Conservation (phyloP, 2,113 vertebrate species). For the Platysteira castanea region DNA sequence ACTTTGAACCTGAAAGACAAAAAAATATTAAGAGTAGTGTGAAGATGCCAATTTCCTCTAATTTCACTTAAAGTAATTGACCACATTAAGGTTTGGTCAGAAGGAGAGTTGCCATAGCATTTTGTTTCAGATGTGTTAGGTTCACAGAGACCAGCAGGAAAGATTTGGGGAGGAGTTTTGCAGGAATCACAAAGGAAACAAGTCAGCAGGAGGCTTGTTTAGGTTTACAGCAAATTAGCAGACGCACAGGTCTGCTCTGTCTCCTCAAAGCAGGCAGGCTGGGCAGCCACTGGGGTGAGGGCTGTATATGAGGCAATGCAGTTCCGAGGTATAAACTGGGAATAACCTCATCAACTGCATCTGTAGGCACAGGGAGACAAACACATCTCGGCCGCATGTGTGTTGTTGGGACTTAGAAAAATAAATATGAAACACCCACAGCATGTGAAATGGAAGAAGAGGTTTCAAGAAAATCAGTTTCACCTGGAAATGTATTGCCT, state of each 20-base stretch:
- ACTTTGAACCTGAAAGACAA: not conserved
- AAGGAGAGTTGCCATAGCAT: not conserved
- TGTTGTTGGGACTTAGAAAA: not conserved
- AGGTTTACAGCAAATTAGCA: not conserved
- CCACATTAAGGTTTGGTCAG: not conserved
- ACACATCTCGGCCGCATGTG: fast-evolving
- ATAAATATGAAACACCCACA: not conserved
- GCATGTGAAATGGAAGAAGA: not conserved
- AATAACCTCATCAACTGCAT: not conserved
- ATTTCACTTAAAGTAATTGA: not conserved
- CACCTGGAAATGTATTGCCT: not conserved
- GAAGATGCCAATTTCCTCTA: not conserved
- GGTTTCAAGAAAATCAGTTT: not conserved
- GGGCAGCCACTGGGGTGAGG: not conserved
- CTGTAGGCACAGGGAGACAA: not conserved
- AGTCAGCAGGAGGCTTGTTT: not conserved
- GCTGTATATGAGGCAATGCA: not conserved
- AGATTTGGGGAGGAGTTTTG: not conserved
- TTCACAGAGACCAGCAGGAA: not conserved
- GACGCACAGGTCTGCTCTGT: not conserved
- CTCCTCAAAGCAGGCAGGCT: not conserved
- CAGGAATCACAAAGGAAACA: not conserved
- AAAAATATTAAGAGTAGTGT: not conserved
- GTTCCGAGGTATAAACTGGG: not conserved
- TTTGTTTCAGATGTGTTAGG: not conserved